Evolutionary conservation across 2,797 vertebrate genomes (phyloP).

Genomic region (Sebastes nivosus): DNA sequence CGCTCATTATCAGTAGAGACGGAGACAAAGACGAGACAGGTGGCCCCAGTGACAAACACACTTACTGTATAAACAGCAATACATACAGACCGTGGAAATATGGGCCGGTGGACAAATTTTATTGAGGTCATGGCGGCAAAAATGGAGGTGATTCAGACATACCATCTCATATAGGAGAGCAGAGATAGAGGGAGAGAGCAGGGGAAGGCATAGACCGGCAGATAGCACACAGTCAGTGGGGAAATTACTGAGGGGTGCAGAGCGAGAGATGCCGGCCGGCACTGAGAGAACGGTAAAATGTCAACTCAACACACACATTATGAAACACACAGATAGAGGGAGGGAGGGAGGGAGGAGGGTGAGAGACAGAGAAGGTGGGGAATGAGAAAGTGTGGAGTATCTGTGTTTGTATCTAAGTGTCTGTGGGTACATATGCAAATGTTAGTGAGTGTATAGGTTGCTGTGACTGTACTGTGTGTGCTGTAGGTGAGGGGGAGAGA

Average conservation of each 20-base stretch:
- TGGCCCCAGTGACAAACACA: conserved; percentile 6
- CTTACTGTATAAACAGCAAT: conserved; percentile 2
- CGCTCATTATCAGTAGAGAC: conserved; percentile 43
- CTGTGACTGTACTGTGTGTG: conserved; percentile 5
- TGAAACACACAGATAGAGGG: conserved; percentile 29
- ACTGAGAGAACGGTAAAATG: conserved; percentile 64
- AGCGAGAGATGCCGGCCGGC: conserved; percentile 40
- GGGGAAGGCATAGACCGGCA: conserved; percentile 41
- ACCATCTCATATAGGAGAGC: conserved; percentile 56
- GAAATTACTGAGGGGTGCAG: conserved; percentile 69
- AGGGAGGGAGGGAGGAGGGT: background rate
- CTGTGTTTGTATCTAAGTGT: conserved; percentile 15
- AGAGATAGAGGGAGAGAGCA: conserved; percentile 50
- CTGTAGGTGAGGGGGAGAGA: background rate
- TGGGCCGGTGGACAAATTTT: conserved; percentile 36
- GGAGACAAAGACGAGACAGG: conserved; percentile 15
- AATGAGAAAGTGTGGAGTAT: conserved; percentile 10
- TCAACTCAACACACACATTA: conserved; percentile 71
- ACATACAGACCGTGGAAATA: conserved; percentile 5
- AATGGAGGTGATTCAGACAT: conserved; percentile 60
- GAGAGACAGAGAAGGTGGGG: background rate
- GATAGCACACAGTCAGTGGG: conserved; percentile 73
- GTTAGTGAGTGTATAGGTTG: background rate
- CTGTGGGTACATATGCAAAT: conserved; percentile 45
- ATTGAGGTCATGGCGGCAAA: conserved; percentile 57